phyloP scores from a whole-genome alignment of 2,888 invertebrate genomes.

The Dolomedes plantarius region DNA sequence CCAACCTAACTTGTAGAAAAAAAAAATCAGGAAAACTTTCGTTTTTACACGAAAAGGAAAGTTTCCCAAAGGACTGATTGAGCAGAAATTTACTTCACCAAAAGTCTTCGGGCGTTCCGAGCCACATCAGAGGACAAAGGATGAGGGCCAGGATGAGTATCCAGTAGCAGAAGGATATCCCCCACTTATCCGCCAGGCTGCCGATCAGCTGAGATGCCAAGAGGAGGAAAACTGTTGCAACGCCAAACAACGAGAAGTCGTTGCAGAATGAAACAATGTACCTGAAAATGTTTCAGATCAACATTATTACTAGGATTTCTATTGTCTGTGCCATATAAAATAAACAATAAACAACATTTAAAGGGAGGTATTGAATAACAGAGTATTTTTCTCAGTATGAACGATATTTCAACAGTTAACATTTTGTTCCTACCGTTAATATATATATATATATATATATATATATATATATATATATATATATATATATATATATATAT shows the following conservation, averaged over 20 bases:
- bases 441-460: no score
- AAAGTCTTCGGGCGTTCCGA: slow-evolving; percentile 94
- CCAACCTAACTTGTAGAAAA: no score
- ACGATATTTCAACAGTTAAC: no score
- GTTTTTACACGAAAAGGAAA: no score
- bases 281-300: slow-evolving; percentile 73
- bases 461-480: no score
- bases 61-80: no score
- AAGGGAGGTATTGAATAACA: no score
- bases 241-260: slow-evolving; percentile 79
- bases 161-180: slow-evolving; percentile 87
- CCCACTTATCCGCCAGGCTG: slow-evolving; percentile 81
- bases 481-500: no score
- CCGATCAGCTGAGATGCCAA: slow-evolving; percentile 84
- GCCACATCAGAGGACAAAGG: slow-evolving; percentile 89
- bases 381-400: no score
- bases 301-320: not conserved
- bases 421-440: no score
- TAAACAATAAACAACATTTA: not conserved
- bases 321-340: not conserved
- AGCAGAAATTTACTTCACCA: slow-evolving; percentile 81
- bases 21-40: no score
- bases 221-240: slow-evolving; percentile 82
- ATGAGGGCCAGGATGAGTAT: slow-evolving; percentile 85
- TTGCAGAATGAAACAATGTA: slow-evolving; percentile 66